These are phyloP conservation scores for Parochlus steinenii DNA, from an alignment of 2,888 invertebrate genomes.

Conservation along the genomic window DNA sequence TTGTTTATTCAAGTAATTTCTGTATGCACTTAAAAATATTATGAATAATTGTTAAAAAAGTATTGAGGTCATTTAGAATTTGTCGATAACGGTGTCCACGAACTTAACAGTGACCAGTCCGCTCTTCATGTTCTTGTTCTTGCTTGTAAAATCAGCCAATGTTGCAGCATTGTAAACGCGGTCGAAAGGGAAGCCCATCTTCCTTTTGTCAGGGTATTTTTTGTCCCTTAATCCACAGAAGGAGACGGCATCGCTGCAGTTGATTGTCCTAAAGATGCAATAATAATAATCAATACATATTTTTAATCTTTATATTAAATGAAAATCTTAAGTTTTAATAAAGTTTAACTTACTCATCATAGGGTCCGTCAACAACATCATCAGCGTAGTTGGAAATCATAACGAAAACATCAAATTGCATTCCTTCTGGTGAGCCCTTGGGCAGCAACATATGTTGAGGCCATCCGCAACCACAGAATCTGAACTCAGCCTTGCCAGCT, in stretches of 20 bases:
- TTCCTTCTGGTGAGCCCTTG: slow-evolving; percentile 39
- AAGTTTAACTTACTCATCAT: slow-evolving; percentile 1
- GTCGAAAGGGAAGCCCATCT: no score
- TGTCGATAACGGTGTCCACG: not conserved
- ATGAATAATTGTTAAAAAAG: no score
- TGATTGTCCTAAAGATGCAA: no score
- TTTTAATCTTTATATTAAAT: no score
- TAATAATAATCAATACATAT: no score
- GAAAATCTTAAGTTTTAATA: no score
- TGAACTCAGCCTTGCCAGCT: slow-evolving; percentile 25
- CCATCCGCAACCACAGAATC: slow-evolving; percentile 11
- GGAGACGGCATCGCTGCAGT: slow-evolving; percentile 12
- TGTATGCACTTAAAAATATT: no score
- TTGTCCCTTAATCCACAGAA: slow-evolving; percentile 12
- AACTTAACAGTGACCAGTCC: slow-evolving; percentile 10
- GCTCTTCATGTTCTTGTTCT: not conserved
- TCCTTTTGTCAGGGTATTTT: slow-evolving; percentile 10
- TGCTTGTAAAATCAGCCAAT: no score
- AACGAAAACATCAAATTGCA: slow-evolving; percentile 44
- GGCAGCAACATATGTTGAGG: slow-evolving; percentile 47
- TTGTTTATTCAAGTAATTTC: not conserved
- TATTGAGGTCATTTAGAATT: no score
- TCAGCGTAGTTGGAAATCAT: slow-evolving; percentile 52
- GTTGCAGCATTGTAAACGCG: slow-evolving; percentile 4
- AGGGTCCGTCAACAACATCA: slow-evolving; percentile 26